Percentiles rank a stretch among this genome's conserved stretches.
Evolutionary conservation across 1,140 invertebrate species (phyloP).

Genomic region (Heliconius congener): DNA sequence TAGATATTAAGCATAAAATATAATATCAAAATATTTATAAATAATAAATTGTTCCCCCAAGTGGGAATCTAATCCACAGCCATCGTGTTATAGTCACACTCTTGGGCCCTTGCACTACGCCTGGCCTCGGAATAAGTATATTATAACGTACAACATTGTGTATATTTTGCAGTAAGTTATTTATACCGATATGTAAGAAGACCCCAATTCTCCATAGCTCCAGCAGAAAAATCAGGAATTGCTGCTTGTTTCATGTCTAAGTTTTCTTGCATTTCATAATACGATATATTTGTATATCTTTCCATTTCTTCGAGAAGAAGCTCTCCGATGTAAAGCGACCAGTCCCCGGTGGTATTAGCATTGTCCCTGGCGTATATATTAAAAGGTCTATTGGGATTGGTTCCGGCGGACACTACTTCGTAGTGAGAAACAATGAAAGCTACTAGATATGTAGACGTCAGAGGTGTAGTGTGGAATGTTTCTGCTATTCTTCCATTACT

Average conservation of each 20-base stretch:
- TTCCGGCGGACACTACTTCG: constrained; percentile 43
- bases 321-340: constrained; percentile 81
- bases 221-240: constrained; percentile 87
- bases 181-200: constrained; percentile 85
- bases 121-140: too few species aligned
- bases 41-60: neutral
- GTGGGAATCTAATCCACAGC: too few species aligned
- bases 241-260: constrained; percentile 85
- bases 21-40: neutral
- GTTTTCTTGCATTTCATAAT: constrained; percentile 76
- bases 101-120: too few species aligned
- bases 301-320: constrained; percentile 77
- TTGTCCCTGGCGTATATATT: constrained; percentile 87
- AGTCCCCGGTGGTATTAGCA: constrained; percentile 83
- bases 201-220: constrained; percentile 86
- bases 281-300: constrained; percentile 74
- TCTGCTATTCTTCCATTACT: constrained; percentile 53
- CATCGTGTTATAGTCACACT: too few species aligned
- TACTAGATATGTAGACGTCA: constrained; percentile 93
- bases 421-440: constrained; percentile 94
- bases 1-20: neutral
- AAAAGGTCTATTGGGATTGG: constrained; percentile 76
- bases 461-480: constrained; percentile 81
- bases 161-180: neutral
- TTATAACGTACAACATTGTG: neutral